These are phyloP conservation scores for Sebastes fasciatus DNA, from an alignment of 2,113 vertebrate genomes.

Conservation along the genomic window DNA sequence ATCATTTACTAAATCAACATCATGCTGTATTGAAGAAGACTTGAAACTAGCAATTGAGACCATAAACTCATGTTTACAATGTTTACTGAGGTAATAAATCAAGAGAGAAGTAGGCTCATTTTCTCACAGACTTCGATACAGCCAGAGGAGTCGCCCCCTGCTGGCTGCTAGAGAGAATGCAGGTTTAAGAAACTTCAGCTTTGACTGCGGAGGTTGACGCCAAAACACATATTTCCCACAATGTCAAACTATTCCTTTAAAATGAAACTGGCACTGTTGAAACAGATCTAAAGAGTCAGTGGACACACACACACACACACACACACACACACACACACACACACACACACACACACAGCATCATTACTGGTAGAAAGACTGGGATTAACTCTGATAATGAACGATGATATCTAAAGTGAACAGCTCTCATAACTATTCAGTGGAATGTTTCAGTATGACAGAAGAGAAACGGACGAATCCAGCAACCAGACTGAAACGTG, in stretches of 20 bases:
- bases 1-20: no score
- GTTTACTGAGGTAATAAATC: no score
- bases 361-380: slow-evolving; percentile 48
- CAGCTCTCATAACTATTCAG: slow-evolving; percentile 39
- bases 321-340: neutral
- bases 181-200: no score
- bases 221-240: neutral
- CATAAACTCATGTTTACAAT: no score
- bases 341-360: slow-evolving; percentile 20
- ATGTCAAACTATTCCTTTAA: slow-evolving; percentile 6
- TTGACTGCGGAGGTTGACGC: no score
- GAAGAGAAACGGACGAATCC: slow-evolving; percentile 9
- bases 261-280: slow-evolving; percentile 13
- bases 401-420: slow-evolving; percentile 17
- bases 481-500: slow-evolving; percentile 34
- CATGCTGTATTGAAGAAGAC: no score
- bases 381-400: neutral
- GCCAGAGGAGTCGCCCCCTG: no score
- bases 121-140: no score
- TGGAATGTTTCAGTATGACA: slow-evolving; percentile 46
- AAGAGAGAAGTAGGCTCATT: no score
- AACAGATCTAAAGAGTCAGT: slow-evolving; percentile 6
- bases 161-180: no score
- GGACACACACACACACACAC: slow-evolving; percentile 1
- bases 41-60: no score